phyloP scores from a whole-genome alignment of 2,888 invertebrate species.

The Drosophila kokeensis region DNA sequence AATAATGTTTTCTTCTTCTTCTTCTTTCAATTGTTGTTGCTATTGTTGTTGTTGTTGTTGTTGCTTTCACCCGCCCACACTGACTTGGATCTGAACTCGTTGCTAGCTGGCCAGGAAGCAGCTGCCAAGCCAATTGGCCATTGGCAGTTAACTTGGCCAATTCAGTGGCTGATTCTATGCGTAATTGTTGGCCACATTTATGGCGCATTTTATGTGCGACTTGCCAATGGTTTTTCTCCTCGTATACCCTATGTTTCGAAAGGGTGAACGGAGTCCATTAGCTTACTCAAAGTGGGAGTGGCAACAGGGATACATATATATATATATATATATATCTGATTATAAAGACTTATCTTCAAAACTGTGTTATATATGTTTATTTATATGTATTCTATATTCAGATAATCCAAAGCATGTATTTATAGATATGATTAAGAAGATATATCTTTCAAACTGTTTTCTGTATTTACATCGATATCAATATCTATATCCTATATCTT shows the following conservation, averaged over 20 bases:
- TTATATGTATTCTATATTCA: too few species aligned
- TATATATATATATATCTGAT: too few species aligned
- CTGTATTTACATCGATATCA: too few species aligned
- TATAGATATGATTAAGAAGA: too few species aligned
- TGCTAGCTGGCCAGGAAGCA: slow-evolving; percentile 37
- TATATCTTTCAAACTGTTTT: too few species aligned
- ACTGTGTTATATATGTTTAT: too few species aligned
- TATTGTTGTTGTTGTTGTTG: background rate
- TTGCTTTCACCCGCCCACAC: slow-evolving; percentile 68
- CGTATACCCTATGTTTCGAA: background rate
- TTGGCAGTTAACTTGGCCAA: slow-evolving; percentile 27
- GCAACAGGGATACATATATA: background rate
- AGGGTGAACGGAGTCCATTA: background rate
- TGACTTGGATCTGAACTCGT: slow-evolving; percentile 8
- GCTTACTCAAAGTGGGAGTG: rapidly evolving
- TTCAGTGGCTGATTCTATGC: slow-evolving; percentile 49
- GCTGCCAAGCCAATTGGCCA: slow-evolving; percentile 37
- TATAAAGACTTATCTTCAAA: too few species aligned
- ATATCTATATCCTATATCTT: too few species aligned
- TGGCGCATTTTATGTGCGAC: slow-evolving; percentile 24
- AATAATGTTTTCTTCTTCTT: background rate
- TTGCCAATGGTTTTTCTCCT: background rate
- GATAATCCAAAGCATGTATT: too few species aligned
- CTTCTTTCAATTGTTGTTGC: background rate
- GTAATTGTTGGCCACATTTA: slow-evolving; percentile 37